These are phyloP conservation scores for Chaetophractus vellerosus DNA, from an alignment of 2,797 vertebrate genomes.

Conservation along the genomic window DNA sequence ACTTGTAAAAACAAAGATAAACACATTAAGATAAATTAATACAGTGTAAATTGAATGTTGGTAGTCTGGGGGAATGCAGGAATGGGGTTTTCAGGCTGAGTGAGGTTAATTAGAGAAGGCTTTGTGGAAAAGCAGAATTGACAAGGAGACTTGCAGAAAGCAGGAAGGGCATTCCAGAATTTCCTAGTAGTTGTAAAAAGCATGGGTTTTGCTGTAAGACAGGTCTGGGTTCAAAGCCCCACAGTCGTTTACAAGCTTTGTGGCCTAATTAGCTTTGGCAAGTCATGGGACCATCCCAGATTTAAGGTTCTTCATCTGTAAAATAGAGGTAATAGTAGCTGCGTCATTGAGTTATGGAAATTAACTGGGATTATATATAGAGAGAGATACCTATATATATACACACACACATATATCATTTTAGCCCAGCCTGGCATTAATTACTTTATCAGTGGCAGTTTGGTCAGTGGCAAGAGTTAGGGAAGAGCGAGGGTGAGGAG, in stretches of 20 bases:
- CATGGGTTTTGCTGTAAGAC: background rate
- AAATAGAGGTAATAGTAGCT: background rate
- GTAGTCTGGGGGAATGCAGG: background rate
- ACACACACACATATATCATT: background rate
- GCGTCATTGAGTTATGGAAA: background rate
- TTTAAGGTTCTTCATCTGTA: slow-evolving; percentile 33
- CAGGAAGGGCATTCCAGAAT: slow-evolving; percentile 28
- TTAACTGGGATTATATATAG: slow-evolving; percentile 17
- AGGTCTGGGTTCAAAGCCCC: background rate
- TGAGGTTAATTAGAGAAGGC: slow-evolving; percentile 16
- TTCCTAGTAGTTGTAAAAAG: slow-evolving; percentile 17
- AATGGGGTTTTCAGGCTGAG: slow-evolving; percentile 35
- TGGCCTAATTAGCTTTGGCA: background rate
- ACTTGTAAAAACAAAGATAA: slow-evolving; percentile 60
- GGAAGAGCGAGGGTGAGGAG: background rate
- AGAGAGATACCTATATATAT: too few relatives aligned
- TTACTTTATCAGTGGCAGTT: slow-evolving; percentile 25
- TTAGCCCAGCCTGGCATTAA: slow-evolving; percentile 8
- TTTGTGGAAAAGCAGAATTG: slow-evolving; percentile 60
- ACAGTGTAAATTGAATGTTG: background rate
- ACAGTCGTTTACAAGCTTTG: slow-evolving; percentile 42
- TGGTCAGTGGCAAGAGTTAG: background rate
- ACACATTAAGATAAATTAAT: slow-evolving; percentile 24
- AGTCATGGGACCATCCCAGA: background rate
- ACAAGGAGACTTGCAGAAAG: slow-evolving; percentile 8